A percentile compares a stretch with the other conserved stretches of the same genome.
phyloP scores from a whole-genome alignment of 2,113 vertebrate species.

The Ancistrus triradiatus region DNA sequence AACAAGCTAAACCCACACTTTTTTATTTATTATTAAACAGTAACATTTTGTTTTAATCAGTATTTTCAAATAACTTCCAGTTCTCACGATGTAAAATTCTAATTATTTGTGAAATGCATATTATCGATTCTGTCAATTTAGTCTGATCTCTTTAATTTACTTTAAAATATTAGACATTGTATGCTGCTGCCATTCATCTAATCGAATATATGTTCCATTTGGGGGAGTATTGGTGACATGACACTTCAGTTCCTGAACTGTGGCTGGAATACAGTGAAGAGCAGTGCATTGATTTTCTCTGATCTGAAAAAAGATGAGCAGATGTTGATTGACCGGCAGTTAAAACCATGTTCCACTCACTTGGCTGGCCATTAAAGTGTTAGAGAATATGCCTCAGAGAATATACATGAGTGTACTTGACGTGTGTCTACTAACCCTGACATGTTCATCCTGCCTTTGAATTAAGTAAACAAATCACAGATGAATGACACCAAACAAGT shows the following conservation, averaged over 20 bases:
- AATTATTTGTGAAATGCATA: too few relatives aligned
- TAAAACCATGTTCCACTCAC: constrained; percentile 67
- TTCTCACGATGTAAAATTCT: too few relatives aligned
- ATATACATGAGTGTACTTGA: constrained; percentile 51
- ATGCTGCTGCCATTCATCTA: not conserved
- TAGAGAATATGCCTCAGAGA: constrained; percentile 47
- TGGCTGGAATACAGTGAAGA: not conserved
- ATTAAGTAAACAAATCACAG: too few relatives aligned
- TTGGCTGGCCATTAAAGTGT: constrained; percentile 70
- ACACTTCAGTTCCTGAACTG: not conserved
- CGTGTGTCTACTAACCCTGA: too few relatives aligned
- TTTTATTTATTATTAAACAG: too few relatives aligned
- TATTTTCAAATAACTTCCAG: too few relatives aligned
- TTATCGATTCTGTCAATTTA: too few relatives aligned
- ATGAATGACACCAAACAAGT: too few relatives aligned
- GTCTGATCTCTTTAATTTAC: too few relatives aligned
- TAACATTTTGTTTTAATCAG: too few relatives aligned
- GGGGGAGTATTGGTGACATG: not conserved
- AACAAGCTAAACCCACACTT: too few relatives aligned
- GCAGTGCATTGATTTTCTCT: constrained; percentile 54
- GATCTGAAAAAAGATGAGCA: constrained; percentile 68
- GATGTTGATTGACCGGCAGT: constrained; percentile 61
- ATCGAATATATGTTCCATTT: not conserved
- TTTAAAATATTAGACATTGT: not conserved
- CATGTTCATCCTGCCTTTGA: too few relatives aligned